Evolutionary conservation across 2,113 vertebrate species (phyloP), one percentile per base, ranked within the genome.

Genomic region (Accipiter virgatus): DNA sequence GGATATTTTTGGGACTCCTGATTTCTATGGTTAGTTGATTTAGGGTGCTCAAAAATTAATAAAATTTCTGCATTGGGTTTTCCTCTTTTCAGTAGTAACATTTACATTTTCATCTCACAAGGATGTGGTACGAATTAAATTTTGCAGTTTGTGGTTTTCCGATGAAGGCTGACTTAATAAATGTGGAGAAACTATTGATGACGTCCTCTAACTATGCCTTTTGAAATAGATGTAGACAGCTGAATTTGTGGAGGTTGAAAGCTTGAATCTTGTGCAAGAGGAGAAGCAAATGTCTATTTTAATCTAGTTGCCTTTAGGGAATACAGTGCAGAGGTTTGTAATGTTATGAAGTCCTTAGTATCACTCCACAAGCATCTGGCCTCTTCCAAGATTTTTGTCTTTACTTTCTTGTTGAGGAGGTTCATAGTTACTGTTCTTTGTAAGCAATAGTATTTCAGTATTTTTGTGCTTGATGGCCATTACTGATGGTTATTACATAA

Each of bases 141-240:
- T n/a, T 40, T 75, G 78, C 74, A 95, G 73, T 75, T 91, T 93
- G 84, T 61, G 87, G 61, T 90, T 95, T 95, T 80, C 74, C 81
- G 81, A 25, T 67, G 72, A 71, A 79, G 47, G 26, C 59, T 73
- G 80, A 21, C 43, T 53, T 89, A 74, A 81, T 91, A 88, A 66
- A 92, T 34, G 21, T 26, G 7, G 55, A 81, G 88, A 84, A 95
- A 56, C 36, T 42, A 11, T 9, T 55, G 91, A 50, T 86, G 80
- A 77, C 3, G 2, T 67, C n/a, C 82, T 40, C 26, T 36, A 16
- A 56, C 48, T 43, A 1, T 25, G 85, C 62, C 19, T 68, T 72
- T 45, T 27, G 55, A 72, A 45, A 67, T 59, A 34, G 31, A 8
- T 16, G 40, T 34, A 75, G 74, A 12, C 78, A 88, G 71, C 67